Base-by-base conservation (phyloP, 2,797 vertebrate species). In the Adelosebastes latens region DNA sequence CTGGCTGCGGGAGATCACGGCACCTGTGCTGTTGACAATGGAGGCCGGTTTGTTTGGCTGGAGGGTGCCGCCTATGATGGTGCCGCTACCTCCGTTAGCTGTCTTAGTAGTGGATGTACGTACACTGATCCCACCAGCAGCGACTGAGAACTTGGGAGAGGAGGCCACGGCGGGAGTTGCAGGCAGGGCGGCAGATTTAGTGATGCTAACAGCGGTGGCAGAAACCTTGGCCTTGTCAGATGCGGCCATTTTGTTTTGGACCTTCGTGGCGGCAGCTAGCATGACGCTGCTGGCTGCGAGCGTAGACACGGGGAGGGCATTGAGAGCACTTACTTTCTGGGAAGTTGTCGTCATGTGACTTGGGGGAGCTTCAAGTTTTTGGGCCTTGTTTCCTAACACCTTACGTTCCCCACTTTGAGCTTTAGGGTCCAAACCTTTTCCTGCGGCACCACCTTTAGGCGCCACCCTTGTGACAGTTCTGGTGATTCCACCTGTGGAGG, bases 231-330 rank as follows among this genome's bases (percentile, higher is more conserved):
- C 92, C 64, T 96, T 86, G 79, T 97, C 96, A 0, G 94, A 75
- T 12, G 97, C 96, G 1, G 93, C 92, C 91, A 96, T 93, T 61
- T 98, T 99, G 79, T 97, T 97, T 82, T 99, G 98, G 12, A 97
- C 98, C 87, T 99, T 98, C 0, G 97, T 99, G 85, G 98, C 98
- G 0, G 98, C 98, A 24, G 97, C 97, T 0, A 99, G 91, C 98
- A 99, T 99, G 75, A 98, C 98, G 0, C 97, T 98, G 87, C 98
- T 99, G 79, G 98, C 98, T 0, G 96, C 98, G 24, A 99, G 97
- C 20, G 97, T 96, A 63, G 97, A 97, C 72, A 97, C 96, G 0
- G 98, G 97, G 36, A 99, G 81, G 0, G 97, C 94, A 0, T 97
- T 97, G 31, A 95, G 93, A 64, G 92, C 96, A 59, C 97, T 96